Conservation (phyloP, 2,113 vertebrate species). For the Burhinus oedicnemus region DNA sequence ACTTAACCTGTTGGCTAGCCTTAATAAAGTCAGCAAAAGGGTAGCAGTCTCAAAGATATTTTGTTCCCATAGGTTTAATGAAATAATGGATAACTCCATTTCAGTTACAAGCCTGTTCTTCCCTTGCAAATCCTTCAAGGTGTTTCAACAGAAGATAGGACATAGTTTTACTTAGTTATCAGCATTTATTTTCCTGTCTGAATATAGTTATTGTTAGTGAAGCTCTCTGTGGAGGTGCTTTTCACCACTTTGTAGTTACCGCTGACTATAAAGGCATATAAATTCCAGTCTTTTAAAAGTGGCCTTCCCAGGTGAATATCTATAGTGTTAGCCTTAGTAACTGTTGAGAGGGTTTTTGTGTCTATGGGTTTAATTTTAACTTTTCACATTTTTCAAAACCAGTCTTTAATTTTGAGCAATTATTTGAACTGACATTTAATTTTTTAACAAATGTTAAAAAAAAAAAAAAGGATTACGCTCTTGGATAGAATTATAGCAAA, state of each 20-base stretch:
- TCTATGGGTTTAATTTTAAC: background rate
- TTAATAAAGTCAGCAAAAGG: background rate
- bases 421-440: background rate
- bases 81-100: background rate
- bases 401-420: background rate
- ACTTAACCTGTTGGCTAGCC: background rate
- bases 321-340: background rate
- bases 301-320: background rate
- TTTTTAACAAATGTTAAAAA: background rate
- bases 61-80: background rate
- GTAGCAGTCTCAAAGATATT: background rate
- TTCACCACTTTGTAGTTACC: background rate
- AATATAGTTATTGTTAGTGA: background rate
- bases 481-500: background rate
- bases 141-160: background rate
- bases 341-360: fast-evolving
- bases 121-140: background rate
- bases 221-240: background rate
- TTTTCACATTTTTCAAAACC: background rate
- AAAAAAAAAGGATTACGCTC: background rate
- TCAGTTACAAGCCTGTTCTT: background rate
- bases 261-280: background rate
- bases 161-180: background rate
- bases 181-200: background rate
- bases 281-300: background rate